These are phyloP conservation scores for Mystacides longicornis DNA, from an alignment of 2,888 invertebrate genomes.

Conservation along the genomic window DNA sequence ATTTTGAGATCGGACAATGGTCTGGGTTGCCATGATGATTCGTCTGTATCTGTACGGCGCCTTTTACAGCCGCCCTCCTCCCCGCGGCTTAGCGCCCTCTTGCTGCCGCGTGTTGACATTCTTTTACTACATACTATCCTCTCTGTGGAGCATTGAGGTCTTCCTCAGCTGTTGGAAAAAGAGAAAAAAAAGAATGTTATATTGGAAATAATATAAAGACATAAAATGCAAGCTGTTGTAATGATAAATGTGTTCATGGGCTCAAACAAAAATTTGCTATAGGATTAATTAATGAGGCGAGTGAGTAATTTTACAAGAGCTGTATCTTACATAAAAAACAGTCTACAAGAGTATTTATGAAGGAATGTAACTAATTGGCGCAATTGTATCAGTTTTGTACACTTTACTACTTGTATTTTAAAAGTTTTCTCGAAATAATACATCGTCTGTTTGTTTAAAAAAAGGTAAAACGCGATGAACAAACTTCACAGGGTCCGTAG, in stretches of 20 bases:
- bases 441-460: not conserved
- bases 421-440: not conserved
- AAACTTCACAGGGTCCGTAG: not conserved
- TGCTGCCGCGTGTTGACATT: conserved; percentile 36
- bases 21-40: conserved; percentile 69
- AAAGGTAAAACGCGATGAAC: too few relatives aligned
- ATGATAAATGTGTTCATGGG: too few relatives aligned
- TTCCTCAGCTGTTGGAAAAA: not conserved
- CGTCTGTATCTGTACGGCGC: conserved; percentile 37
- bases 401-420: too few relatives aligned
- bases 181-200: not conserved
- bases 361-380: too few relatives aligned
- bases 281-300: too few relatives aligned
- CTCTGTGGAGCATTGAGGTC: not conserved
- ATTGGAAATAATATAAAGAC: not conserved
- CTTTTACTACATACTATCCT: not conserved
- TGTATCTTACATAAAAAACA: too few relatives aligned
- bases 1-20: conserved; percentile 81
- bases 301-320: too few relatives aligned
- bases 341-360: too few relatives aligned
- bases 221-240: too few relatives aligned
- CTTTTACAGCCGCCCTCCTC: conserved; percentile 38
- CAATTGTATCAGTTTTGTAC: too few relatives aligned
- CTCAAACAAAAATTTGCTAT: too few relatives aligned
- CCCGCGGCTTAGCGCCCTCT: conserved; percentile 37